Evolutionary conservation across 2,113 vertebrate species (phyloP).

Genomic region (Tupaia chinensis): DNA sequence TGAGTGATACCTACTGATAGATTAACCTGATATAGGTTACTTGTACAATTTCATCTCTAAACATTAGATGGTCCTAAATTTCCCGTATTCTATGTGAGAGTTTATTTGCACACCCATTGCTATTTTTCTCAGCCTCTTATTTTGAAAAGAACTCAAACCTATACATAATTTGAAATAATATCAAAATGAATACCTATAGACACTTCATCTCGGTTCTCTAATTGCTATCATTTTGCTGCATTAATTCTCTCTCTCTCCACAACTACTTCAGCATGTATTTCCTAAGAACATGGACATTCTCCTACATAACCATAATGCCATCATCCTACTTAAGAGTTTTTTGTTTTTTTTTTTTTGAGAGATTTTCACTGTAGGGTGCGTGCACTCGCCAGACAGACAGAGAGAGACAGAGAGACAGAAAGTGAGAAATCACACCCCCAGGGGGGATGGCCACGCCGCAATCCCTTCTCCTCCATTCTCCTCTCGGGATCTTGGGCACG

Average conservation of each 20-base stretch:
- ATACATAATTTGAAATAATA: not conserved
- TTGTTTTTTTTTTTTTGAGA: too few relatives aligned
- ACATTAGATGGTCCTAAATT: not conserved
- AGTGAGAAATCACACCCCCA: too few relatives aligned
- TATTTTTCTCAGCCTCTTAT: not conserved
- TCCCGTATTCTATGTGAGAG: not conserved
- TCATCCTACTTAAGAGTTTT: not conserved
- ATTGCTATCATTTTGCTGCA: not conserved
- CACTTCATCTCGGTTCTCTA: not conserved
- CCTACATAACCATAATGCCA: not conserved
- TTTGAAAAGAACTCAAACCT: not conserved
- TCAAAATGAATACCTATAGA: not conserved
- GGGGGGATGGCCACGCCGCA: too few relatives aligned
- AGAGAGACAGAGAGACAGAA: too few relatives aligned
- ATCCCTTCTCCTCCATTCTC: too few relatives aligned
- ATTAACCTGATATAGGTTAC: not conserved
- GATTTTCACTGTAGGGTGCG: too few relatives aligned
- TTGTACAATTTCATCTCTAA: not conserved
- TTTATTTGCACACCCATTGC: not conserved
- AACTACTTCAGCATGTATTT: not conserved
- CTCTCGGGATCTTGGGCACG: too few relatives aligned
- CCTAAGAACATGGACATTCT: not conserved
- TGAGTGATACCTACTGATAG: not conserved
- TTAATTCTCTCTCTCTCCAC: not conserved
- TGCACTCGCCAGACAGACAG: too few relatives aligned